Base-by-base conservation (phyloP, 2,113 vertebrate species). In the Eulacestoma nigropectus region DNA sequence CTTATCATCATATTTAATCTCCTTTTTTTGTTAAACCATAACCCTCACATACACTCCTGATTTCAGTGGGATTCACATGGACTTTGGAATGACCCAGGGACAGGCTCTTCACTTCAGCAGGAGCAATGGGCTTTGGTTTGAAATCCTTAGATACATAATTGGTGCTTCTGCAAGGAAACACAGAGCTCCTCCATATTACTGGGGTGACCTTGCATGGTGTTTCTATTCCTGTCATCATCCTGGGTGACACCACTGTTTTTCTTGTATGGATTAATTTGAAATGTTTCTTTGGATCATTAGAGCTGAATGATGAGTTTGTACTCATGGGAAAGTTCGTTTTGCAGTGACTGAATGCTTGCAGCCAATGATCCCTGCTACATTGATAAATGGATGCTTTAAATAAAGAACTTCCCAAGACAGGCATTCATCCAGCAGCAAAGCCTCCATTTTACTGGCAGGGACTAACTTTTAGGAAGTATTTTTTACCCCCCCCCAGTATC, bases 311-410 rank as follows among this genome's bases (percentile, higher is more conserved):
- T 87, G 75, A 92, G 21, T 88, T 88, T 95, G 50, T 69, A 63
- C 68, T 88, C 50, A 52, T 32, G 49, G 76, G 68, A 68, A 88
- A 81, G 55, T 90, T 93, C 3, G 2, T 83, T 84, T 65, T 84
- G 49, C 68, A 95, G 44, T 83, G 15, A 42, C 64, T 89, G 88
- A 64, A 56, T 64, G 29, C 41, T 92, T 78, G 52, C 39, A 94
- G 78, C 52, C 70, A 60, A 16, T 65, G 60, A 37, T 91, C 37
- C 47, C 56, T 68, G 42, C 68, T 92, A 26, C 56, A 84, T 23
- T 79, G 75, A 93, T 63, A 87, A 91, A 96, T 89, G 42, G 33
- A 67, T 73, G 16, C 27, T 87, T 92, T 89, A 88, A 95, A 92
- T 83, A 70, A 77, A 90, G 39, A 72, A 63, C 42, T 95, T 92